Evolutionary conservation across 2,888 invertebrate species (phyloP).

Genomic region (Melanostoma mellinum): DNA sequence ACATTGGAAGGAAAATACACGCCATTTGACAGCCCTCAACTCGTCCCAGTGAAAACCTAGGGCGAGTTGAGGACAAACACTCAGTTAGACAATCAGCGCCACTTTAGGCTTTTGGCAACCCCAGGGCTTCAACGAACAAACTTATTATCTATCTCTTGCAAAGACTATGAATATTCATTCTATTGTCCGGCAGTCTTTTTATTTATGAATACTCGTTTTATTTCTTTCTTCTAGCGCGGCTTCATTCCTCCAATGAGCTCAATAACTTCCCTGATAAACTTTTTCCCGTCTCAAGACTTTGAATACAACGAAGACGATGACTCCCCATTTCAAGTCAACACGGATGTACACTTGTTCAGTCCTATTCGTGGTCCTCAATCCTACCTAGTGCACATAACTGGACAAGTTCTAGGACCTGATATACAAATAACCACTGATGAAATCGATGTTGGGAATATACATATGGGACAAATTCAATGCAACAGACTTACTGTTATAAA

Average conservation of each 20-base stretch:
- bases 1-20: too few species aligned
- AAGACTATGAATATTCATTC: too few species aligned
- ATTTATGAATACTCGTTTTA: too few species aligned
- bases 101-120: too few species aligned
- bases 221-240: conserved; percentile 34
- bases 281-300: conserved; percentile 9
- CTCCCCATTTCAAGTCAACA: conserved; percentile 23
- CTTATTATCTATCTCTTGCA: too few species aligned
- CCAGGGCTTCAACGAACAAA: too few species aligned
- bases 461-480: conserved; percentile 45
- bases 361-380: conserved; percentile 11
- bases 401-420: conserved; percentile 36
- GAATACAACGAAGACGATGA: conserved; percentile 41
- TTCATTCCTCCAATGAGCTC: conserved; percentile 45
- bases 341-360: conserved; percentile 23
- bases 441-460: conserved; percentile 18
- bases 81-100: neutral
- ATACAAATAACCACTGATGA: conserved; percentile 36
- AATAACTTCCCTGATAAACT: conserved; percentile 31
- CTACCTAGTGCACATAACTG: conserved; percentile 36
- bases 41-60: too few species aligned
- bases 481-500: conserved; percentile 3
- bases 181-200: too few species aligned
- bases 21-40: too few species aligned
- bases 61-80: too few species aligned